phyloP scores from a whole-genome alignment of 2,797 vertebrate species.

The Babyrousa celebensis region DNA sequence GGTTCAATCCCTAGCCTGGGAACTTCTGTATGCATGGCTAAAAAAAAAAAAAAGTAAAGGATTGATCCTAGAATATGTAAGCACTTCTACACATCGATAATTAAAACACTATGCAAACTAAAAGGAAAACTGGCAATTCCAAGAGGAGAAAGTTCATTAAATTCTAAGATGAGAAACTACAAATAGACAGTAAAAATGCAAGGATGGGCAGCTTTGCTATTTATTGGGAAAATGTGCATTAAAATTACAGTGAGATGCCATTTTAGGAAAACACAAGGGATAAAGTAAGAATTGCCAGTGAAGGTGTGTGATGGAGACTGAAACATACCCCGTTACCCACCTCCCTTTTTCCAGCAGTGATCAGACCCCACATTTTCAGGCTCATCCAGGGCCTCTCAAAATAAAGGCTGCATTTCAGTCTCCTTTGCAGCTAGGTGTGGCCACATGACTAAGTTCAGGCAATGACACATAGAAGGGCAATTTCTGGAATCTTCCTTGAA shows the following conservation, averaged over 20 bases:
- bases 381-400: too few species aligned
- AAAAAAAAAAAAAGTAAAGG: neutral
- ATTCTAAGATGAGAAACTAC: constrained; percentile 10
- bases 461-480: neutral
- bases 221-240: neutral
- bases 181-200: neutral
- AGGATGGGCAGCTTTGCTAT: neutral
- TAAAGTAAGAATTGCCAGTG: neutral
- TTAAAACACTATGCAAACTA: neutral
- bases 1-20: neutral
- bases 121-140: constrained; percentile 24
- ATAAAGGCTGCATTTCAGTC: neutral
- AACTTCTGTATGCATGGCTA: neutral
- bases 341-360: neutral
- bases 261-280: neutral
- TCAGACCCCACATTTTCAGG: neutral
- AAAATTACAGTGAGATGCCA: neutral
- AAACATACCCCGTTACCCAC: rapidly evolving
- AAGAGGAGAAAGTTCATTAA: constrained; percentile 7
- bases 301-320: neutral
- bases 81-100: neutral
- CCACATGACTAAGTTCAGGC: neutral
- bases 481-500: neutral
- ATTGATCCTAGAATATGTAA: neutral
- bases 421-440: neutral